A percentile compares a stretch with the other conserved stretches of the same genome.
Evolutionary conservation across 2,888 invertebrate species (phyloP).

Genomic region (Anthophora plumipes): DNA sequence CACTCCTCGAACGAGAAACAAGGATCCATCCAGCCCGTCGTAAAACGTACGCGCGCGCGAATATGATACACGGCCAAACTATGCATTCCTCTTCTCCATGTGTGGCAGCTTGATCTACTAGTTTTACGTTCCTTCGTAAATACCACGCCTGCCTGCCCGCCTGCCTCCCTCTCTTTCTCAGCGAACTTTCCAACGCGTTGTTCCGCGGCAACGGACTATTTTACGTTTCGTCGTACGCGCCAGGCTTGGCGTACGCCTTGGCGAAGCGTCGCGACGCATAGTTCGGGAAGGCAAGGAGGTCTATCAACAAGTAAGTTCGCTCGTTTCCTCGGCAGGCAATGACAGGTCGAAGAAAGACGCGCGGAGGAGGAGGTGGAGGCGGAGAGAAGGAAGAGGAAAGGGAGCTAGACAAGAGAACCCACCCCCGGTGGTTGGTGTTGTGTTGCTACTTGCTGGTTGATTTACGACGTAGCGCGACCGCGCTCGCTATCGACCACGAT

Average conservation of each 20-base stretch:
- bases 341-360: conserved; percentile 24
- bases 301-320: conserved; percentile 42
- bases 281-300: no score
- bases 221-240: background rate
- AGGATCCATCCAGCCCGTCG: conserved; percentile 42
- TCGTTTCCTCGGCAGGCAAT: conserved; percentile 4
- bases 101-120: conserved; percentile 63
- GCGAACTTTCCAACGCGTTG: no score
- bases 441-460: conserved; percentile 45
- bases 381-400: no score
- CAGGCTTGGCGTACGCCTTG: no score
- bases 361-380: background rate
- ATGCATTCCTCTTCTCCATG: conserved; percentile 50
- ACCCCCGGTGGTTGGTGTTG: background rate
- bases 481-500: conserved; percentile 46
- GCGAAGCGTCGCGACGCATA: no score
- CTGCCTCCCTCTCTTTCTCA: background rate
- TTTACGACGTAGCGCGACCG: conserved; percentile 56
- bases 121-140: conserved; percentile 56
- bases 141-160: conserved; percentile 6
- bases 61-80: conserved; percentile 52
- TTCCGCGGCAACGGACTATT: conserved; percentile 16
- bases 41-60: conserved; percentile 43
- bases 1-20: conserved; percentile 18
- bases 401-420: no score